Evolutionary conservation across 1,140 invertebrate species (phyloP).

Genomic region (Aporrectodea caliginosa): DNA sequence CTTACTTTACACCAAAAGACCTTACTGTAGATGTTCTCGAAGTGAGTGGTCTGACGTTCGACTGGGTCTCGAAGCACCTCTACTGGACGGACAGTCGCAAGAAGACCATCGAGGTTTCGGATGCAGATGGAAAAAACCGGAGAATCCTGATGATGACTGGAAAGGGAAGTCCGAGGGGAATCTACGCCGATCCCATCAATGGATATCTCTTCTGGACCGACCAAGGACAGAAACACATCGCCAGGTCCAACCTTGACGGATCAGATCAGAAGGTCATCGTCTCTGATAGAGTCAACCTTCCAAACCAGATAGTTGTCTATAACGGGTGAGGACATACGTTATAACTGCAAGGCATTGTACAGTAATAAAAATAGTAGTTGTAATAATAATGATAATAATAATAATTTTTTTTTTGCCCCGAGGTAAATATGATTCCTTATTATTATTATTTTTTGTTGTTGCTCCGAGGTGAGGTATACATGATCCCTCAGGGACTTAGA

Average conservation of each 20-base stretch:
- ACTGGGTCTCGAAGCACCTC: conserved; percentile 81
- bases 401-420: too few species aligned
- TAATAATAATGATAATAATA: too few species aligned
- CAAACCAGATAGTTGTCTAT: conserved; percentile 19
- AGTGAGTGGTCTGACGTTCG: conserved; percentile 78
- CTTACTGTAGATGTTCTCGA: conserved; percentile 67
- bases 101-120: conserved; percentile 80
- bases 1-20: not conserved
- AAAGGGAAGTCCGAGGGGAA: conserved; percentile 82
- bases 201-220: conserved; percentile 26
- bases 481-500: too few species aligned
- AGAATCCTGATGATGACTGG: conserved; percentile 70
- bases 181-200: conserved; percentile 78
- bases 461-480: too few species aligned
- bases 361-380: too few species aligned
- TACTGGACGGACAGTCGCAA: conserved; percentile 91
- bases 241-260: conserved; percentile 14
- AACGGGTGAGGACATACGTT: not conserved
- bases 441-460: too few species aligned
- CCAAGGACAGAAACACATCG: conserved; percentile 18
- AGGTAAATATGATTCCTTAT: too few species aligned
- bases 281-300: not conserved
- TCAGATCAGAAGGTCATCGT: conserved; percentile 14
- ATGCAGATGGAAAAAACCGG: conserved; percentile 67
- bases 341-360: not conserved